Base-by-base conservation (phyloP, 2,888 invertebrate species). In the Lapara coniferarum region DNA sequence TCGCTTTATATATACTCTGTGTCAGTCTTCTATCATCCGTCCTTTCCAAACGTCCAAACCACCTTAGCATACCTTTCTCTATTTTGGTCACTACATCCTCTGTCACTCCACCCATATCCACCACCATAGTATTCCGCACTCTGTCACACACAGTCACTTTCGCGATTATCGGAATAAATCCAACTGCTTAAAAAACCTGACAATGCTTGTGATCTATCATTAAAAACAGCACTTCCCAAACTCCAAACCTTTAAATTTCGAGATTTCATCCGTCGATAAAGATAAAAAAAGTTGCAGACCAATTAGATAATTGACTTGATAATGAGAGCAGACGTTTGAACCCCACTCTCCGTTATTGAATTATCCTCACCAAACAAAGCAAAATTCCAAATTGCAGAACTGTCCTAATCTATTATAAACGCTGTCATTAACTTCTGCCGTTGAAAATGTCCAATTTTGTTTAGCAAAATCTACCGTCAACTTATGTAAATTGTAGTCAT, bases 311-410 rank as follows among this genome's bases (percentile, higher is more conserved):
- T 63, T 63, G 13, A 63, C 46, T 63, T 49, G 19, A 63, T 63
- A 63, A 63, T 63, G 63, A 63, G 63, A 63, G 10, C 63, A 63
- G 63, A 63, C 63, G 49, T 63, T 44, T 19, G 12, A 19, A 19
- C 63, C 49, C 3, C 19, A 63, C 49, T 63, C 63, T n/a, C 19
- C 19, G 63, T 63, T 63, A 63, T 63, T 49, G 19, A 63, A 63
- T 63, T 63, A 63, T 63, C 63, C 12, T 49, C 63, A 63, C 63
- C 10, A 63, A 63, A 63, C 63, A 63, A 49, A 63, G 63, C 63
- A 19, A 49, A 46, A 19, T 63, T 49, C 63, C 46, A 63, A 63
- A 49, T 49, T 59, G 44, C 19, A 49, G 19, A 49, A 63, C 13
- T 63, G 59, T 63, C 49, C 63, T 49, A 49, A 63, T 63, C 49